phyloP scores from a whole-genome alignment of 2,888 invertebrate genomes.

The Dicyrtoma fusca region DNA sequence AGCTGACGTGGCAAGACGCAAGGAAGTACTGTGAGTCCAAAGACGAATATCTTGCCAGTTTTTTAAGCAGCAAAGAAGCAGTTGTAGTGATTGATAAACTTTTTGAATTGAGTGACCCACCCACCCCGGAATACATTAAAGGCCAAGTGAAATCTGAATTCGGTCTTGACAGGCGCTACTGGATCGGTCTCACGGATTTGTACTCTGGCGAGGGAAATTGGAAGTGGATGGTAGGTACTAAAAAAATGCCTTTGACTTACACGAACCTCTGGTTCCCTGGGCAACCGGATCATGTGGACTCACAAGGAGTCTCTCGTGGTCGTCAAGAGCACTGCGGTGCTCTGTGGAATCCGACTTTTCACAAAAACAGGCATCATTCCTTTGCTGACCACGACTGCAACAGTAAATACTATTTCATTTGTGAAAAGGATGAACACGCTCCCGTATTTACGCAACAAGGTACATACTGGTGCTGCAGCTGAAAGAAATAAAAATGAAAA shows the following conservation, averaged over 20 bases:
- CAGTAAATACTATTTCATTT: constrained; percentile 34
- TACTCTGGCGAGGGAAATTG: constrained; percentile 28
- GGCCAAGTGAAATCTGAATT: constrained; percentile 30
- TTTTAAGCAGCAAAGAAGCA: background rate
- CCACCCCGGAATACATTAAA: background rate
- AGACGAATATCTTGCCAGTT: background rate
- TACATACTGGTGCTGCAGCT: background rate
- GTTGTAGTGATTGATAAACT: background rate
- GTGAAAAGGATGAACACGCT: constrained; percentile 13
- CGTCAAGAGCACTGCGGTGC: constrained; percentile 38
- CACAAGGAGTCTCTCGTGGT: background rate
- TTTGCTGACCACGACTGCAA: constrained; percentile 35
- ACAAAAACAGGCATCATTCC: constrained; percentile 20
- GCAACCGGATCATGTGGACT: constrained; percentile 34
- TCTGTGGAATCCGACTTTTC: constrained; percentile 38
- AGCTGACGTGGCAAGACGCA: constrained; percentile 17
- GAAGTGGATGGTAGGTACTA: background rate
- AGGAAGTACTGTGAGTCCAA: background rate
- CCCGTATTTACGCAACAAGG: background rate
- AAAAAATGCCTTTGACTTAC: constrained; percentile 19
- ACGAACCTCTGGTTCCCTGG: constrained; percentile 25
- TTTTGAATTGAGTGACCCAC: background rate
- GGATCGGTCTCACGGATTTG: constrained; percentile 43
- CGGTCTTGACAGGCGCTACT: constrained; percentile 41
- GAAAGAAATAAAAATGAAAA: too few relatives aligned